Percentiles rank a stretch among this genome's conserved stretches.
phyloP scores from a whole-genome alignment of 2,113 vertebrate genomes.

The Takifugu bimaculatus region DNA sequence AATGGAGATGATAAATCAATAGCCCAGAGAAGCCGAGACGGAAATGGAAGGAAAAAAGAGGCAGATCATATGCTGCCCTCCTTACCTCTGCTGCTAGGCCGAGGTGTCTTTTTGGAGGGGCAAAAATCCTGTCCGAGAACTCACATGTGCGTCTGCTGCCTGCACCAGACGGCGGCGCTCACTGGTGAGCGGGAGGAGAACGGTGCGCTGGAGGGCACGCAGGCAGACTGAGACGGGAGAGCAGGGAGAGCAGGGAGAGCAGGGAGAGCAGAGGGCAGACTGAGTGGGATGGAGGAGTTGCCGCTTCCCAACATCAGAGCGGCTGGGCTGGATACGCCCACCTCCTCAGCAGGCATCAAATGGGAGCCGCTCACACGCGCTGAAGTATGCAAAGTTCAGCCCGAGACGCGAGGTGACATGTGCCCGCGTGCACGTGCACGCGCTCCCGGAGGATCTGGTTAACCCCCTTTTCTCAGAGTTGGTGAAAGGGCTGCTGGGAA shows the following conservation, averaged over 20 bases:
- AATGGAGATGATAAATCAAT: background rate
- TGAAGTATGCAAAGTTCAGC: constrained; percentile 25
- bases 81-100: constrained; percentile 59
- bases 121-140: constrained; percentile 14
- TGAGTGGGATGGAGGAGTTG: constrained; percentile 60
- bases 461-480: constrained; percentile 23
- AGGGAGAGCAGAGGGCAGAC: constrained; percentile 54
- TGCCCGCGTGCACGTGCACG: constrained; percentile 14
- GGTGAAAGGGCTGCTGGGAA: constrained; percentile 15
- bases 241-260: constrained; percentile 26
- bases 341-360: constrained; percentile 50
- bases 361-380: constrained; percentile 39
- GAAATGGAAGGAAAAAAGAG: background rate
- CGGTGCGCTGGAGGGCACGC: constrained; percentile 52
- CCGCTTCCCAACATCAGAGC: constrained; percentile 54
- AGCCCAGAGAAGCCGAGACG: background rate
- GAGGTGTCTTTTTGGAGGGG: constrained; percentile 40
- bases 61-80: background rate
- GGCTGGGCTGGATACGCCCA: constrained; percentile 63
- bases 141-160: constrained; percentile 13
- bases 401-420: constrained; percentile 25
- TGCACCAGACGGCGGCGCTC: constrained; percentile 39
- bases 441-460: constrained; percentile 34
- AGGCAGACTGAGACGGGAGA: constrained; percentile 56
- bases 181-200: constrained; percentile 40